Percentiles rank a stretch among this genome's conserved stretches.
Evolutionary conservation across 2,113 vertebrate genomes (phyloP).

Genomic region (Chauna torquata): DNA sequence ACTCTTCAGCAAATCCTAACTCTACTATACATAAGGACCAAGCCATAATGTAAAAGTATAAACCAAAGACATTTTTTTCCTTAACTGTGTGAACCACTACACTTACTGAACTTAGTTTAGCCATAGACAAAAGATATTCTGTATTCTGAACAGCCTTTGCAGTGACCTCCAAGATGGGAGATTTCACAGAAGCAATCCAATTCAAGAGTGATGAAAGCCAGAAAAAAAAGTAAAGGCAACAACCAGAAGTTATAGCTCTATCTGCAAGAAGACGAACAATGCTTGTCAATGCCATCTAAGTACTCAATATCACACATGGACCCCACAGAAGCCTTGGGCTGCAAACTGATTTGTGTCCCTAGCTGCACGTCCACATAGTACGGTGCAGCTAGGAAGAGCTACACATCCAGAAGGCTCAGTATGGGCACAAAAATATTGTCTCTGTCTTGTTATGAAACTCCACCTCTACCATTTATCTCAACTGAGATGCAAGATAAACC

Average conservation of each 20-base stretch:
- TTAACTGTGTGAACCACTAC: background rate
- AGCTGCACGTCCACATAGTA: background rate
- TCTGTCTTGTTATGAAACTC: background rate
- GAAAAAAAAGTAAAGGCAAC: background rate
- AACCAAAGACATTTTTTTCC: background rate
- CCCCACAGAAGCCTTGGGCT: background rate
- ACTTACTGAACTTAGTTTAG: background rate
- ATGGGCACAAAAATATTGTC: background rate
- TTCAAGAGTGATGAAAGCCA: slow-evolving; percentile 11
- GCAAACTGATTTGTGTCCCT: background rate
- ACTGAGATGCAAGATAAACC: background rate
- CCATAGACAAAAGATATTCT: background rate
- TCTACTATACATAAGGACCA: background rate
- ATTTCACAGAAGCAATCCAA: slow-evolving; percentile 35
- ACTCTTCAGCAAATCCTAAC: background rate
- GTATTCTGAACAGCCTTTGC: background rate
- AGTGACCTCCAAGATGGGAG: slow-evolving; percentile 14
- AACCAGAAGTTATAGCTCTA: slow-evolving; percentile 31
- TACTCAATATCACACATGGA: background rate
- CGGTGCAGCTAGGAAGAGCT: background rate
- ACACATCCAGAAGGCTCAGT: background rate
- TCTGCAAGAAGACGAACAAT: slow-evolving; percentile 21
- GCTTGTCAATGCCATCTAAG: slow-evolving; percentile 43
- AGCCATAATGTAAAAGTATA: background rate
- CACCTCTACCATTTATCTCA: background rate